phyloP scores from a whole-genome alignment of 2,888 invertebrate genomes.

The Phyto melanocephala region DNA sequence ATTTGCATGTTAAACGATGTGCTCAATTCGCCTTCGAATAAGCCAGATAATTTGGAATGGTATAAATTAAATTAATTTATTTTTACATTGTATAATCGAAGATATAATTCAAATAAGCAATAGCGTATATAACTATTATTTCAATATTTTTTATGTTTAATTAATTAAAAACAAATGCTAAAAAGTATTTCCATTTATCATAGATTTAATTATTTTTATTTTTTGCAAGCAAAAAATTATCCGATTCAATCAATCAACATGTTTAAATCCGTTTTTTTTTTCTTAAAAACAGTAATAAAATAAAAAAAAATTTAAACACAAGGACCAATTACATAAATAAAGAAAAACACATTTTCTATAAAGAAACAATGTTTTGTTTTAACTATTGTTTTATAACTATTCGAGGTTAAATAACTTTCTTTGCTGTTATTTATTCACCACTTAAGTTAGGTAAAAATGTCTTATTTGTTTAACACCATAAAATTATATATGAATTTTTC shows the following conservation, averaged over 20 bases:
- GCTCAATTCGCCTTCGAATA: slow-evolving; percentile 91
- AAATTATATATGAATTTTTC: too few relatives aligned
- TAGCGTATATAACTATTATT: slow-evolving; percentile 60
- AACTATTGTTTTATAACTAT: not conserved
- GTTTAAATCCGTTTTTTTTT: slow-evolving; percentile 53
- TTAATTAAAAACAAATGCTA: slow-evolving; percentile 56
- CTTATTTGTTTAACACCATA: too few relatives aligned
- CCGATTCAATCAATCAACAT: slow-evolving; percentile 54
- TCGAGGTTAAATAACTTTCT: too few relatives aligned
- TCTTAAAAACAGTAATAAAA: slow-evolving; percentile 37
- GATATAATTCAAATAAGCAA: slow-evolving; percentile 58
- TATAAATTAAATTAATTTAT: slow-evolving; percentile 77
- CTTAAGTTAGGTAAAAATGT: too few relatives aligned
- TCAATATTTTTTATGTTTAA: slow-evolving; percentile 62
- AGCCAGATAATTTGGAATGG: slow-evolving; percentile 81
- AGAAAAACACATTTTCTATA: slow-evolving; percentile 60
- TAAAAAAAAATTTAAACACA: slow-evolving; percentile 44
- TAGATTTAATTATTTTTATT: slow-evolving; percentile 61
- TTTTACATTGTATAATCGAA: slow-evolving; percentile 51
- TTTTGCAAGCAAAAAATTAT: slow-evolving; percentile 63
- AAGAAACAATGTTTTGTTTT: slow-evolving; percentile 22
- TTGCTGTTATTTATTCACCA: too few relatives aligned
- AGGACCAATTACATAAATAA: slow-evolving; percentile 64
- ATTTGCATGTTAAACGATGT: slow-evolving; percentile 93
- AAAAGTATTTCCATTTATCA: slow-evolving; percentile 64